Evolutionary conservation across 1,140 invertebrate genomes (phyloP).

Genomic region (Andricus grossulariae): DNA sequence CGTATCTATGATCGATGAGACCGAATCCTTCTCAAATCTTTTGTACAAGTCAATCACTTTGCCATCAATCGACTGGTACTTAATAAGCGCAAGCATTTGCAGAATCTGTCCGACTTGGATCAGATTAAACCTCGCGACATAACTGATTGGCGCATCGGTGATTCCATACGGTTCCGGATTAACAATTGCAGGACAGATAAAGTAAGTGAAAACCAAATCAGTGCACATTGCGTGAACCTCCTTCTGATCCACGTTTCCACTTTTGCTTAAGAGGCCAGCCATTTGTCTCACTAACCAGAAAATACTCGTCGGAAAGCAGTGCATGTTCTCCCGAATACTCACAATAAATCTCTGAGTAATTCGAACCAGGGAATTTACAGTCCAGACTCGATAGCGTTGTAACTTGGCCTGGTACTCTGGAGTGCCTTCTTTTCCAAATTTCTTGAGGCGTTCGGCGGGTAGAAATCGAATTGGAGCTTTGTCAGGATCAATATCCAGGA

Average conservation of each 20-base stretch:
- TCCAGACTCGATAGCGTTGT: slow-evolving; percentile 85
- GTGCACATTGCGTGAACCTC: slow-evolving; percentile 90
- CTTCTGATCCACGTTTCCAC: slow-evolving; percentile 78
- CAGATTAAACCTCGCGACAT: slow-evolving; percentile 93
- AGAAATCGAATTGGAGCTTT: slow-evolving; percentile 87
- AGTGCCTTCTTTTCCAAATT: slow-evolving; percentile 87
- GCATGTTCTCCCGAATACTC: slow-evolving; percentile 90
- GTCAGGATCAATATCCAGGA: slow-evolving; percentile 93
- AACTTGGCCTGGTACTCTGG: slow-evolving; percentile 84
- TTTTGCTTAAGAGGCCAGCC: slow-evolving; percentile 82
- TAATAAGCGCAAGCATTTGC: slow-evolving; percentile 91
- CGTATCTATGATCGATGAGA: slow-evolving; percentile 84
- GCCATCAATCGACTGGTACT: slow-evolving; percentile 86
- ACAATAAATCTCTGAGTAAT: slow-evolving; percentile 90
- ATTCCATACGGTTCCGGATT: slow-evolving; percentile 98
- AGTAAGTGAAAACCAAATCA: slow-evolving; percentile 94
- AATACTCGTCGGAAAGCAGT: slow-evolving; percentile 92
- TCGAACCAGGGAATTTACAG: slow-evolving; percentile 87
- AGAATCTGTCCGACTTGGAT: slow-evolving; percentile 94
- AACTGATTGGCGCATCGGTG: slow-evolving; percentile 93
- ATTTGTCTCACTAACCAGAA: slow-evolving; percentile 88
- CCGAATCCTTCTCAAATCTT: slow-evolving; percentile 85
- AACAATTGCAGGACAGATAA: slow-evolving; percentile 97
- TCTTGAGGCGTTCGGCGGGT: slow-evolving; percentile 81
- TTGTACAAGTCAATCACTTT: slow-evolving; percentile 85